phyloP scores from a whole-genome alignment of 2,888 invertebrate species.

The Dolichomitus sp. region DNA sequence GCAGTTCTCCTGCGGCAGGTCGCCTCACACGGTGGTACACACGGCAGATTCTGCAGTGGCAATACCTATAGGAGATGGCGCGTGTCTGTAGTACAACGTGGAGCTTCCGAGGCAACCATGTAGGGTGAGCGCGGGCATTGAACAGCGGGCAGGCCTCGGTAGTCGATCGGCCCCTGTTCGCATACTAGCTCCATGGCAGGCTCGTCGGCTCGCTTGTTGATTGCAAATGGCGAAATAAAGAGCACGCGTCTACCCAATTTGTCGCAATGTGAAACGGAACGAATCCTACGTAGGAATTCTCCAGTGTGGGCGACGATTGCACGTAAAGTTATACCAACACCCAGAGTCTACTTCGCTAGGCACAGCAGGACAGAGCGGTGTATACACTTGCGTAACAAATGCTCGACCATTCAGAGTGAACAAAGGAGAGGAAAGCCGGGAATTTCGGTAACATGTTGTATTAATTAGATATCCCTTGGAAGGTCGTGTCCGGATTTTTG shows the following conservation, averaged over 20 bases:
- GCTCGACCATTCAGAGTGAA: background rate
- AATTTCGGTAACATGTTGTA: slow-evolving; percentile 25
- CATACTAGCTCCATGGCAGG: background rate
- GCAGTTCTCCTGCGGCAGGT: slow-evolving; percentile 1
- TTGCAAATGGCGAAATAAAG: slow-evolving; percentile 61
- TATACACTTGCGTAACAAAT: slow-evolving; percentile 5
- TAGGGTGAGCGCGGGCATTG: slow-evolving; percentile 10
- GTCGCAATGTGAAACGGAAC: slow-evolving; percentile 40
- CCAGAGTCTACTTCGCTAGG: background rate
- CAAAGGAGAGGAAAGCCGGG: background rate
- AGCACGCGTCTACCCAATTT: slow-evolving; percentile 60
- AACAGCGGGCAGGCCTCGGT: slow-evolving; percentile 39
- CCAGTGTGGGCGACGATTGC: background rate
- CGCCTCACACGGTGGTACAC: slow-evolving; percentile 17
- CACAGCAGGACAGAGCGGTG: background rate
- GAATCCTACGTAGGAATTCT: slow-evolving; percentile 23
- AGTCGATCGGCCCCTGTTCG: slow-evolving; percentile 6
- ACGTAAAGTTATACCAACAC: slow-evolving; percentile 1
- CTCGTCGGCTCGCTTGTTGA: slow-evolving; percentile 23
- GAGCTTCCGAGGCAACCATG: slow-evolving; percentile 2
- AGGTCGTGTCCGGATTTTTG: background rate
- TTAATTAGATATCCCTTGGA: slow-evolving; percentile 11
- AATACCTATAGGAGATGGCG: slow-evolving; percentile 50
- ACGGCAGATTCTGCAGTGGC: slow-evolving; percentile 26
- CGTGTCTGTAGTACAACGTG: slow-evolving; percentile 49